Base-by-base conservation (phyloP, 2,797 vertebrate species). In the Labeo calbasu region DNA sequence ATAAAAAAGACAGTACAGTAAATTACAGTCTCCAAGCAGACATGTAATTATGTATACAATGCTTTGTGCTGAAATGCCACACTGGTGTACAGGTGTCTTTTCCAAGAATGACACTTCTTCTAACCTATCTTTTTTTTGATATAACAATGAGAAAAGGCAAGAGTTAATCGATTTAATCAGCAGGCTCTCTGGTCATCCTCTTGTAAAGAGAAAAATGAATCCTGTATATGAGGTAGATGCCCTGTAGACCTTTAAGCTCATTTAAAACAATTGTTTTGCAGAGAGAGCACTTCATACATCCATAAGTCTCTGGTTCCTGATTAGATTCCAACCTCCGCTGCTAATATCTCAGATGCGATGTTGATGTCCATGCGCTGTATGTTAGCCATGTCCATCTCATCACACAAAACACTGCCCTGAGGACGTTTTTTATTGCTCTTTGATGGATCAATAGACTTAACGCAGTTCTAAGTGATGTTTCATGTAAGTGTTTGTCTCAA, bases 21-120 rank as follows among this genome's bases (percentile, higher is more conserved):
- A 82, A 87, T 85, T 79, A 66, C 77, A 75, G 70, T 61, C 48
- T 85, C n/a, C 10, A 80, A 68, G 65, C 66, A 55, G 23, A 78
- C 55, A 65, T 66, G 25, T 84, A 57, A 79, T 82, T 82, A 79
- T 79, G 50, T 75, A 82, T 70, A 43, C 61, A 77, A 59, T 1
- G 50, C n/a, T 55, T 78, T 77, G 8, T 48, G 57, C 82, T 75
- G 69, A 85, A 51, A 28, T n/a, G 51, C 5, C 25, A 65, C 19
- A 68, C 77, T 69, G 19, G 14, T 32, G 53, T 76, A 84, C 66
- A 43, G 19, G 21, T 57, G 23, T 25, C 3, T 3, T 23, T 69
- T 81, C 40, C 0, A 70, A 14, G 46, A 70, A 71, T 28, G 36
- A 78, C n/a, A 7, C 1, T 59, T 79, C 3, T 43, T 50, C 2